Evolutionary conservation across 2,113 vertebrate species (phyloP), one percentile per base, ranked within the genome.

Genomic region (Hydrochoerus hydrochaeris): DNA sequence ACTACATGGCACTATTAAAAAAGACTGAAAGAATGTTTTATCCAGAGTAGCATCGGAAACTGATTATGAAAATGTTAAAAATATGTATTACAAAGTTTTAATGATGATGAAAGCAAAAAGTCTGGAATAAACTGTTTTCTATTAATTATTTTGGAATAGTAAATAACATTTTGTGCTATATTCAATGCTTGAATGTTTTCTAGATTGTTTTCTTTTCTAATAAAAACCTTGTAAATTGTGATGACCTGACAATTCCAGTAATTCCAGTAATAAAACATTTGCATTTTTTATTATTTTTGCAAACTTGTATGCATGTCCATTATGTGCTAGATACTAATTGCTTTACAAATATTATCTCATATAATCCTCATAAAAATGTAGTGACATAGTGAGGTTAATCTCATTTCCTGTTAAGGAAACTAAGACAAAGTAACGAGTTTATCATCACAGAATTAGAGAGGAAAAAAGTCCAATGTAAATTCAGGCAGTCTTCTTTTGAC

Each of bases 1-100:
- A 80, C 44, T 17, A 38, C 41, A 62, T 26, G 54, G 26, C 54
- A 35, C 16, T n/a, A 80, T 57, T 26, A 24, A 46, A 58, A 95
- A 87, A 92, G 17, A 90, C 22, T 4, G 67, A 81, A 92, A 94
- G 7, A 20, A 13, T 60, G 26, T 71, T 88, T 96, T 60, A 91
- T 63, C 88, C 65, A 62, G 26, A 78, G 22, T 57, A 77, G 49
- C 14, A 44, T 38, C 46, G 3, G 52, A 67, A 82, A 12, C 69
- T 57, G 19, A 92, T n/a, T 77, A 69, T 78, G 38, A 82, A 12
- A 87, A 82, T 32, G 65, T 49, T 85, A 32, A 88, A 65, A 81
- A 58, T 81, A 62, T 80, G 78, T 58, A 84, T 88, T 57, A 49
- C 16, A 87, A 95, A 52, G 12, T 88, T 54, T 1, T 60, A 86